These are phyloP conservation scores for Serranus cabrilla DNA, from an alignment of 2,797 vertebrate genomes.

Conservation along the genomic window DNA sequence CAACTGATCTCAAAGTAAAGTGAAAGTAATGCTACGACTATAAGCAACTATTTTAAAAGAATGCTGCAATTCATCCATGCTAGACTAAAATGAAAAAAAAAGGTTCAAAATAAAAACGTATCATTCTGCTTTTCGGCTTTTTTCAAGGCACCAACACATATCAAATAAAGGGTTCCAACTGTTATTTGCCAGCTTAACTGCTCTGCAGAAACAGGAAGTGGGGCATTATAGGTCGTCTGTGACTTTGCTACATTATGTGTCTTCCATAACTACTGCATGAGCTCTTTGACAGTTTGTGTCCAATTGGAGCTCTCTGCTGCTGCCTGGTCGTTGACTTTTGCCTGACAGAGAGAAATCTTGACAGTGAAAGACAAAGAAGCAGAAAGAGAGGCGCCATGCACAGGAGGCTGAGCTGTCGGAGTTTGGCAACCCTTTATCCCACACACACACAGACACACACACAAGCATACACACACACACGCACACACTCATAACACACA, in stretches of 20 bases:
- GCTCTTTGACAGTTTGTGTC: constrained; percentile 60
- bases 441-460: constrained; percentile 23
- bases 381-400: constrained; percentile 39
- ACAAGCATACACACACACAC: constrained; percentile 9
- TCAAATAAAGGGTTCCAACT: constrained; percentile 20
- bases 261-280: constrained; percentile 31
- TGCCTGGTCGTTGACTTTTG: constrained; percentile 42
- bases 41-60: constrained; percentile 7
- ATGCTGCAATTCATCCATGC: constrained; percentile 18
- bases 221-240: constrained; percentile 19
- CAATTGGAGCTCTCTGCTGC: constrained; percentile 28
- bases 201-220: constrained; percentile 14
- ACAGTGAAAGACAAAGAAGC: constrained; percentile 63
- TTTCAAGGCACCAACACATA: constrained; percentile 18
- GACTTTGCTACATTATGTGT: constrained; percentile 37
- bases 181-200: constrained; percentile 17
- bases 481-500: constrained; percentile 28
- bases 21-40: background rate
- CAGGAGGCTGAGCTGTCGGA: constrained; percentile 60
- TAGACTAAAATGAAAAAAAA: background rate
- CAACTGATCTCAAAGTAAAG: constrained; percentile 8
- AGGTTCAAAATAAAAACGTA: background rate
- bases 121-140: constrained; percentile 3
- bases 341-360: constrained; percentile 47
- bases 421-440: constrained; percentile 54